A percentile compares a stretch with the other conserved stretches of the same genome.
These are phyloP conservation scores for Ferrisia virgata DNA, from an alignment of 2,888 invertebrate species.

Conservation along the genomic window DNA sequence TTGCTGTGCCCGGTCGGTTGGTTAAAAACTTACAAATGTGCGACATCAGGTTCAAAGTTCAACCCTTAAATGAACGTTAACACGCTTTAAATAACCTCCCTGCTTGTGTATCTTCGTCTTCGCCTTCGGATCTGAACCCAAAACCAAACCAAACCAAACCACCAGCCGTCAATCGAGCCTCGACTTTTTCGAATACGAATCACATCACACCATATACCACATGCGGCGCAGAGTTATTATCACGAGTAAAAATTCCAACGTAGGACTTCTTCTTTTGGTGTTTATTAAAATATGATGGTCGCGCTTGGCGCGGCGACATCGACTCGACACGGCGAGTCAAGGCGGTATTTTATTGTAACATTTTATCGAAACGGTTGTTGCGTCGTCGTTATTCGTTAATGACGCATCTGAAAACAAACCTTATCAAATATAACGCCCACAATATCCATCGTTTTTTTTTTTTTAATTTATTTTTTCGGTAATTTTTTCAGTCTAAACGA, in stretches of 20 bases:
- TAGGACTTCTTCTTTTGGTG: background rate
- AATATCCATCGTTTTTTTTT: background rate
- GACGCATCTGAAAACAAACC: constrained; percentile 34
- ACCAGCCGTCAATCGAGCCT: background rate
- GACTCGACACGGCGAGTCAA: background rate
- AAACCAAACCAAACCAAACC: too few relatives aligned
- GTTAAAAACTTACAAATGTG: constrained; percentile 30
- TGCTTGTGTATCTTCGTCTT: background rate
- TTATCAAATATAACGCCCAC: constrained; percentile 32
- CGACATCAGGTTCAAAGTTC: constrained; percentile 30
- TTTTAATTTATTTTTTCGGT: background rate
- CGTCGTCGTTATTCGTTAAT: constrained; percentile 37
- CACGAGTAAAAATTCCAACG: constrained; percentile 30
- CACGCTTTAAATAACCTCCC: constrained; percentile 29
- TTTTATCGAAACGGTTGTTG: constrained; percentile 28
- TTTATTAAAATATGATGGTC: too few relatives aligned
- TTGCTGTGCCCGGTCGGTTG: background rate
- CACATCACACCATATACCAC: constrained; percentile 21
- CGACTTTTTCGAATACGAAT: background rate
- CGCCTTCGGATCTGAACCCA: too few relatives aligned
- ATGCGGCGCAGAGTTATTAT: constrained; percentile 35
- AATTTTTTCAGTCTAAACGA: background rate
- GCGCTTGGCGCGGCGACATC: too few relatives aligned
- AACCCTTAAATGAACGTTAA: constrained; percentile 33
- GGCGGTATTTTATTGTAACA: background rate